These are phyloP conservation scores for Lethenteron reissneri DNA, from an alignment of 2,113 vertebrate genomes.

Conservation along the genomic window DNA sequence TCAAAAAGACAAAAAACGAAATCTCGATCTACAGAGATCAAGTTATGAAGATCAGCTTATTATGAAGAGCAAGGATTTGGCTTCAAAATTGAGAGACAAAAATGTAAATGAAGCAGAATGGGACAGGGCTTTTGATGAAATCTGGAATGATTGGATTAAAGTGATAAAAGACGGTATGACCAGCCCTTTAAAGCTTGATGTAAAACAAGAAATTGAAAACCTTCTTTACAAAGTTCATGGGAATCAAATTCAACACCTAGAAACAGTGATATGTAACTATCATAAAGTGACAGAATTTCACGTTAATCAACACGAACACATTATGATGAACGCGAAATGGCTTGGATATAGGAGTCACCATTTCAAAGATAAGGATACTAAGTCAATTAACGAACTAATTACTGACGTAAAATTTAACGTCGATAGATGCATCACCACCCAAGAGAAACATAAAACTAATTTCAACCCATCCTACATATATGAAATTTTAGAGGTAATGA, in stretches of 20 bases:
- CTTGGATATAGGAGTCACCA: fast-evolving
- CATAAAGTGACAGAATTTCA: neutral
- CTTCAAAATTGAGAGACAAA: constrained; percentile 13
- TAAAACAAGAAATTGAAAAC: constrained; percentile 12
- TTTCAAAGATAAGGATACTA: neutral
- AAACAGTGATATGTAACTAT: neutral
- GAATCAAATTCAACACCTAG: constrained; percentile 4
- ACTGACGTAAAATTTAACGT: neutral
- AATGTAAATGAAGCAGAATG: constrained; percentile 11
- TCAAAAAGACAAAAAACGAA: constrained; percentile 11
- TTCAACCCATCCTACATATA: constrained; percentile 16
- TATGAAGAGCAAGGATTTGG: constrained; percentile 14
- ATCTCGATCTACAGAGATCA: constrained; percentile 13
- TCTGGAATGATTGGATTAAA: constrained; percentile 15
- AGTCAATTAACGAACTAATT: constrained; percentile 4
- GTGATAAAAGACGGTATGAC: constrained; percentile 6
- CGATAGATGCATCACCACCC: constrained; percentile 7
- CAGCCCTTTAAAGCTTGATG: constrained; percentile 6
- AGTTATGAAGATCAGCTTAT: constrained; percentile 14
- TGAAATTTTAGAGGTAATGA: constrained; percentile 12
- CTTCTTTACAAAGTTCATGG: constrained; percentile 15
- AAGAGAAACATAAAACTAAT: constrained; percentile 11
- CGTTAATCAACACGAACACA: constrained; percentile 2
- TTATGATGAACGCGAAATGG: fast-evolving
- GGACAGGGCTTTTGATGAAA: constrained; percentile 11